These are phyloP conservation scores for Arrhamphus sclerolepis DNA, from an alignment of 2,797 vertebrate species.

Conservation along the genomic window DNA sequence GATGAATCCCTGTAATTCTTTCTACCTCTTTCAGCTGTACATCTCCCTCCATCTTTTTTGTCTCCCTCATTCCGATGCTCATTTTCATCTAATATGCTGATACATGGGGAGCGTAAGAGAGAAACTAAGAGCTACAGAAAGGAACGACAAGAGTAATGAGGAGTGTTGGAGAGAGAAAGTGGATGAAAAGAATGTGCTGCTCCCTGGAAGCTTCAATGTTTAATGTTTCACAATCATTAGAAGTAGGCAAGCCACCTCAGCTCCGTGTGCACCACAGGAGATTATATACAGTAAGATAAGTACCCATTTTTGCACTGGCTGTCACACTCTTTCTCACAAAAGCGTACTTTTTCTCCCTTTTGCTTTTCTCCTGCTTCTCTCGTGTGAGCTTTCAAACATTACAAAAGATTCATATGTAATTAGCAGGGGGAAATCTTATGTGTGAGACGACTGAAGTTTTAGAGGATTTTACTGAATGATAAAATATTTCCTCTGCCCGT, in stretches of 20 bases:
- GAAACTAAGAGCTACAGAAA: slow-evolving; percentile 9
- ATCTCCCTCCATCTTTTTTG: not conserved
- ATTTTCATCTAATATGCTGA: slow-evolving; percentile 28
- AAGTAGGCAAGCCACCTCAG: slow-evolving; percentile 41
- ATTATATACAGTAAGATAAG: slow-evolving; percentile 30
- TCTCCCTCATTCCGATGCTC: not conserved
- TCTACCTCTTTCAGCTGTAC: not conserved
- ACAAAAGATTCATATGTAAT: slow-evolving; percentile 43
- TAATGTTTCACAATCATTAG: slow-evolving; percentile 61
- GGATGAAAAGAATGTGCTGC: slow-evolving; percentile 19
- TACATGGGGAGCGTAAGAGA: slow-evolving; percentile 1
- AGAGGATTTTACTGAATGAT: slow-evolving; percentile 21
- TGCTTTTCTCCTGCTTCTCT: not conserved
- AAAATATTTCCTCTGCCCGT: slow-evolving; percentile 15
- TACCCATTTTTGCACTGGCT: slow-evolving; percentile 23
- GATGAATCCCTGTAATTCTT: slow-evolving; percentile 18
- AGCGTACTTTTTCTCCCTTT: not conserved
- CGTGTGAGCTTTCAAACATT: slow-evolving; percentile 14
- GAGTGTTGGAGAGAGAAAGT: slow-evolving; percentile 13
- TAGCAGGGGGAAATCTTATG: slow-evolving; percentile 12
- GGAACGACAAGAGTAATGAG: slow-evolving; percentile 20
- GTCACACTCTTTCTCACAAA: slow-evolving; percentile 11
- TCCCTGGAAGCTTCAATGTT: slow-evolving; percentile 47
- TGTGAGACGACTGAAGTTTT: slow-evolving; percentile 13
- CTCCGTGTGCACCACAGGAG: slow-evolving; percentile 47